Evolutionary conservation across 2,113 vertebrate genomes (phyloP), one percentile per base, ranked within the genome.

Genomic region (Bufo gargarizans): DNA sequence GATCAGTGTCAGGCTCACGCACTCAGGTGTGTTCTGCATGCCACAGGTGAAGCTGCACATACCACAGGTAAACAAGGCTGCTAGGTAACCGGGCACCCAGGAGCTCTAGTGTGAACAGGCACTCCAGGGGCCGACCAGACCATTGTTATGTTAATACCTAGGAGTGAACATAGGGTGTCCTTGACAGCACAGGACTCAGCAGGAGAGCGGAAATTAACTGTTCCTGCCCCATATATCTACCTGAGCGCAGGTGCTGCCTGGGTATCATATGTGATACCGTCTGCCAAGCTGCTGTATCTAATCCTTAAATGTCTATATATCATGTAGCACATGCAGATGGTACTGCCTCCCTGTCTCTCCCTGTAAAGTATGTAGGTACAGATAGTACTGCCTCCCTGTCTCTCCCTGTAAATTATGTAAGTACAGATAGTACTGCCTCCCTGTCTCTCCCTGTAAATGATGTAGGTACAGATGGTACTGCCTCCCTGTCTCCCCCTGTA

Each of bases 31-130:
- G 13, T 45, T 45, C 69, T 77, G 72, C 67, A 74, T 63, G 69
- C 67, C 59, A 49, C 78, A 82, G 77, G 63, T 81, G 56, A 47
- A 76, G 43, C n/a, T 47, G 77, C 90, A 90, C 90, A 69, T 55
- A 88, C 89, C 86, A 47, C 88, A 90, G 89, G 93, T 87, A 94
- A 95, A 95, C 93, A 94, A 91, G 90, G 92, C 93, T 93, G 93
- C 93, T 74, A 92, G 93, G 94, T 94, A 95, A 94, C 94, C 19
- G 7, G 77, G 76, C 61, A n/a, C 19, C 59, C 10, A 10, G 9
- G 47, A 8, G 43, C 19, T 61, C n/a, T 12, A 22, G 47, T 83
- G 86, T 77, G 86, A 83, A 12, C 43, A 69, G 76, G 79, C 85
- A 67, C 85, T 43, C 55, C 19, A 6, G 77, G 86, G 80, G 58